Evolutionary conservation across 2,797 vertebrate genomes (phyloP), one percentile per base, ranked within the genome.

Genomic region (Spinus olivaceus): DNA sequence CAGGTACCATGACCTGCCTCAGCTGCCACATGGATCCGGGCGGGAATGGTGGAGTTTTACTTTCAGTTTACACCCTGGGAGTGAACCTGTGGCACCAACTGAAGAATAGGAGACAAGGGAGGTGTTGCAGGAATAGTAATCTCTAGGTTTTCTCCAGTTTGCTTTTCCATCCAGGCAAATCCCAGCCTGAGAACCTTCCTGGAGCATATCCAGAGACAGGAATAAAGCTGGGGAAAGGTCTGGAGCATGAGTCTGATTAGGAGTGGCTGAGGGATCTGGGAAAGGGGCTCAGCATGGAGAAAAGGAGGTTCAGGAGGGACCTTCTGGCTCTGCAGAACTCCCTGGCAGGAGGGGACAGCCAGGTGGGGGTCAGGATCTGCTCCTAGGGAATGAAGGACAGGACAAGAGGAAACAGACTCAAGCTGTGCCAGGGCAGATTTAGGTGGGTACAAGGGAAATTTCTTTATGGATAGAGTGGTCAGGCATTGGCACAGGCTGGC

Each of bases 351-450:
- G 64, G 32, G 32, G 6, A 32, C 49, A 74, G 28, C 16, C 4
- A 0, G 23, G 27, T 41, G 0, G 25, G 37, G n/a, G 7, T 56
- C 1, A 0, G 28, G 37, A 10, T 77, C 2, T 77, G 42, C 37
- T 64, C 2, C 19, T 20, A 46, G 39, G 17, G 56, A 41, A 30
- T 1, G 9, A 41, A 10, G 25, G 21, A 25, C 17, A 32, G 60
- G n/a, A 50, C 0, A 0, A 76, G 35, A 2, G 32, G 56, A 3
- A 76, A 25, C 0, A 5, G 23, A 13, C 42, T 56, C 86, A 76
- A 2, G n/a, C 1, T 74, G 42, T 2, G 50, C 35, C 56, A 50
- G 56, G 27, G 20, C 4, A 44, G 28, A 6, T 63, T 76, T 22
- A 37, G 23, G 9, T 76, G 70, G 35, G 20, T 21, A 21, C 54